Percentiles rank a stretch among this genome's conserved stretches.
These are phyloP conservation scores for Varanus komodoensis DNA, from an alignment of 2,113 vertebrate species.

Conservation along the genomic window DNA sequence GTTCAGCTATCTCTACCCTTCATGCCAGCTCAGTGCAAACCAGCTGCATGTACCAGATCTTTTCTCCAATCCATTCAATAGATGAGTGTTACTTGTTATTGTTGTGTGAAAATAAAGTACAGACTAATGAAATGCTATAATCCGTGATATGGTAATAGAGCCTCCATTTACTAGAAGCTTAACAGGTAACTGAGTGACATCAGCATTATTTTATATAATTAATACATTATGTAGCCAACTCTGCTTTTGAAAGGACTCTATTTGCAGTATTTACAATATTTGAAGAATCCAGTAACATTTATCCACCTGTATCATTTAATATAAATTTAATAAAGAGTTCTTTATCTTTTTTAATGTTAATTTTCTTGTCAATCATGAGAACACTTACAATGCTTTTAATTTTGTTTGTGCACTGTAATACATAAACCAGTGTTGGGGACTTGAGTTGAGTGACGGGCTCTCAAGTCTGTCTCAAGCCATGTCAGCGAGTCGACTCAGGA, in stretches of 20 bases:
- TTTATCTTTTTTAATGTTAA: constrained; percentile 1
- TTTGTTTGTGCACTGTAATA: neutral
- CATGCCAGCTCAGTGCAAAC: no score
- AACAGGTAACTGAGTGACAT: constrained; percentile 29
- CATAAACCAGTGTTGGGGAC: no score
- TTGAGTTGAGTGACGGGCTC: no score
- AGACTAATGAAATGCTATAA: constrained; percentile 44
- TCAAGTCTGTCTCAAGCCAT: no score
- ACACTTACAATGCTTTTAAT: constrained; percentile 11
- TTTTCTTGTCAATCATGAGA: neutral
- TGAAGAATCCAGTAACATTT: constrained; percentile 24
- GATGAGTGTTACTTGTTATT: neutral
- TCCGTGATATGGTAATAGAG: constrained; percentile 35
- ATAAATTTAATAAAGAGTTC: constrained; percentile 4
- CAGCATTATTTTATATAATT: constrained; percentile 31
- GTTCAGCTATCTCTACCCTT: no score
- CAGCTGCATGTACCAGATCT: neutral
- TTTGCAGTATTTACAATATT: neutral
- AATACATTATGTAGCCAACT: neutral
- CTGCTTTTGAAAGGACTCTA: neutral
- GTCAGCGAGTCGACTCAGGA: no score
- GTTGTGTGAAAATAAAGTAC: constrained; percentile 15
- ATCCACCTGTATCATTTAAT: constrained; percentile 24
- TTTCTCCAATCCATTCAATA: neutral
- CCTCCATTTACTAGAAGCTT: neutral